Evolutionary conservation across 2,113 vertebrate species (phyloP).

Genomic region (Gallinago media): DNA sequence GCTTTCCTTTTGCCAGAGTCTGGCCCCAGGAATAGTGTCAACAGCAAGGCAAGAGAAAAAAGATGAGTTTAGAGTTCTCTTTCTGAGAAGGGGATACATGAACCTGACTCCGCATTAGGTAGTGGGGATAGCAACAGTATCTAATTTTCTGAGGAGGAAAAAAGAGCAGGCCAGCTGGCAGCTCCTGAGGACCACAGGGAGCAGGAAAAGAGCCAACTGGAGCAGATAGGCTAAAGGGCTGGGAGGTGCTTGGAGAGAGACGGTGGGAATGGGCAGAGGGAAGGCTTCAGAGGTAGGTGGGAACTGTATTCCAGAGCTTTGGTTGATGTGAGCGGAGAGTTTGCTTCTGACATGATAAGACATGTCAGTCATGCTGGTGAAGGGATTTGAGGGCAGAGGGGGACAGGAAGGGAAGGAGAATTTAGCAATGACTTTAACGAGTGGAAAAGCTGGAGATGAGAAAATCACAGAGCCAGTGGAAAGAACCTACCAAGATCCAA

Average conservation of each 20-base stretch:
- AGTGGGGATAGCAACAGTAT: slow-evolving; percentile 47
- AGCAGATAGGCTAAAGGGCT: slow-evolving; percentile 36
- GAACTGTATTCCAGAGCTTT: not conserved
- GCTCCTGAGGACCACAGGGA: slow-evolving; percentile 28
- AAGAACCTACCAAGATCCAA: not conserved
- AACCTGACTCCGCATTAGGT: slow-evolving; percentile 23
- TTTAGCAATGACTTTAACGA: not conserved
- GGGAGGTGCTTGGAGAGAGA: slow-evolving; percentile 46
- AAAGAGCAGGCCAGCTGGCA: slow-evolving; percentile 58
- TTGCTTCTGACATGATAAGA: slow-evolving; percentile 21
- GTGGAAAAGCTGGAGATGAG: not conserved
- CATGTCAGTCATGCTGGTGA: not conserved
- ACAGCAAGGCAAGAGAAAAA: not conserved
- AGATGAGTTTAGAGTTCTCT: not conserved
- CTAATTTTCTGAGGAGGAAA: slow-evolving; percentile 25
- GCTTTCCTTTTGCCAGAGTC: not conserved
- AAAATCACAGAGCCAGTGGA: not conserved
- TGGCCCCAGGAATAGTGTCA: not conserved
- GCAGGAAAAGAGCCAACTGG: slow-evolving; percentile 49
- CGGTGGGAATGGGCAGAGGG: slow-evolving; percentile 48
- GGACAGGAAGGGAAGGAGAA: not conserved
- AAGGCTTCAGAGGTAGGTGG: slow-evolving; percentile 13
- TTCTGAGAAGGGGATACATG: slow-evolving; percentile 12
- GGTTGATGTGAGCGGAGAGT: not conserved
- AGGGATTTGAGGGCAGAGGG: not conserved